Percentiles rank a stretch among this genome's conserved stretches.
phyloP scores from a whole-genome alignment of 2,797 vertebrate genomes.

The Liparis tanakae region DNA sequence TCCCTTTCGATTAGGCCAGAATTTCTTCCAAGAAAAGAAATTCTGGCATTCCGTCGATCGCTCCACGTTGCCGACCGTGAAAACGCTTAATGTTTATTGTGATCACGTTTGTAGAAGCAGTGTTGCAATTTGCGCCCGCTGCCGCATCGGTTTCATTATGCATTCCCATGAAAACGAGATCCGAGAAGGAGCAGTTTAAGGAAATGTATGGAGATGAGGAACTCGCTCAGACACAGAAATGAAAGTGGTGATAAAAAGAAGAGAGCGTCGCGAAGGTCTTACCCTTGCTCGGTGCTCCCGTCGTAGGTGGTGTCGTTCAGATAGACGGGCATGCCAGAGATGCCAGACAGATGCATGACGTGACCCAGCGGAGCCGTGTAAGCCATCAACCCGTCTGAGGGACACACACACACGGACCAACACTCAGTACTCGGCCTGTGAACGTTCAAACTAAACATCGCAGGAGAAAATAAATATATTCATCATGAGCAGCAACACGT shows the following conservation, averaged over 20 bases:
- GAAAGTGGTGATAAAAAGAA: constrained; percentile 3
- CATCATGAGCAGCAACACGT: constrained; percentile 17
- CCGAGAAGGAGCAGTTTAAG: constrained; percentile 3
- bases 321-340: constrained; percentile 80
- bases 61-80: constrained; percentile 20
- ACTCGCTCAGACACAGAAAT: constrained; percentile 30
- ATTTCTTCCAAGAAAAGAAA: constrained; percentile 31
- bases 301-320: constrained; percentile 96
- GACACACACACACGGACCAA: constrained; percentile 12
- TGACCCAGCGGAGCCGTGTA: constrained; percentile 91
- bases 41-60: constrained; percentile 31
- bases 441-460: constrained; percentile 20
- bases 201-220: constrained; percentile 27
- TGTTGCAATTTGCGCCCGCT: constrained; percentile 4
- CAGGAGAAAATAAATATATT: constrained; percentile 15
- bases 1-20: constrained; percentile 70
- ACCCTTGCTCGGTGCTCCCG: constrained; percentile 88
- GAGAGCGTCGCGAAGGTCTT: constrained; percentile 39
- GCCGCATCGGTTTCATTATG: constrained; percentile 4
- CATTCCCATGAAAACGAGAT: constrained; percentile 22
- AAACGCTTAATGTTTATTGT: constrained; percentile 13
- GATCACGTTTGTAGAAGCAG: constrained; percentile 23
- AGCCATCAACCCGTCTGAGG: constrained; percentile 88
- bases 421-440: constrained; percentile 3
- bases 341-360: constrained; percentile 85